Percentiles rank a stretch among this genome's conserved stretches.
Evolutionary conservation across 1,140 invertebrate species (phyloP).

Genomic region (Tetramorium parvispinum): DNA sequence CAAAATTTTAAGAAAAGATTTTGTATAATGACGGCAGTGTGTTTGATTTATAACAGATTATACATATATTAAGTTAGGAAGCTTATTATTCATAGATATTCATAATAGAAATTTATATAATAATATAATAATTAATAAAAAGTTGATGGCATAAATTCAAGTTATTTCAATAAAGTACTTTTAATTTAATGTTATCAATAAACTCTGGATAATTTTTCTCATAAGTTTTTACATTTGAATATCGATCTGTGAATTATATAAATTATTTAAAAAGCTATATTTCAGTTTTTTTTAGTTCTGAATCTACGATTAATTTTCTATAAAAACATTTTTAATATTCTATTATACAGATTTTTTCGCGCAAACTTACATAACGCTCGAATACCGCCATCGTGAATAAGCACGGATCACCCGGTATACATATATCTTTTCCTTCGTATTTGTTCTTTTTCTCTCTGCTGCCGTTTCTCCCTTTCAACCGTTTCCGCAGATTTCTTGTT

Average conservation of each 20-base stretch:
- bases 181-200: not conserved
- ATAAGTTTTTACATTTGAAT: not conserved
- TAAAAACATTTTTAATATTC: not conserved
- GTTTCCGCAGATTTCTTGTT: conserved; percentile 55
- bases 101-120: not conserved
- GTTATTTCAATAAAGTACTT: not conserved
- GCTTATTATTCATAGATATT: not conserved
- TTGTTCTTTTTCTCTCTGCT: conserved; percentile 37
- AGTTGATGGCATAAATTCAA: not conserved
- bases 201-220: not conserved
- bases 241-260: not conserved
- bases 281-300: not conserved
- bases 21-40: not conserved
- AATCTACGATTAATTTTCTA: not conserved
- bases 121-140: too few relatives aligned
- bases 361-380: not conserved
- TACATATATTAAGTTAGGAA: not conserved
- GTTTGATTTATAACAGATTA: not conserved
- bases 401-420: conserved; percentile 1
- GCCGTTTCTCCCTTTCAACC: conserved; percentile 31
- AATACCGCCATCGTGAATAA: not conserved
- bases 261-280: conserved; percentile 13
- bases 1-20: conserved; percentile 8
- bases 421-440: not conserved
- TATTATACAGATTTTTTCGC: not conserved